Evolutionary conservation across 2,797 vertebrate species (phyloP).

Genomic region (Pangasius mekongensis): DNA sequence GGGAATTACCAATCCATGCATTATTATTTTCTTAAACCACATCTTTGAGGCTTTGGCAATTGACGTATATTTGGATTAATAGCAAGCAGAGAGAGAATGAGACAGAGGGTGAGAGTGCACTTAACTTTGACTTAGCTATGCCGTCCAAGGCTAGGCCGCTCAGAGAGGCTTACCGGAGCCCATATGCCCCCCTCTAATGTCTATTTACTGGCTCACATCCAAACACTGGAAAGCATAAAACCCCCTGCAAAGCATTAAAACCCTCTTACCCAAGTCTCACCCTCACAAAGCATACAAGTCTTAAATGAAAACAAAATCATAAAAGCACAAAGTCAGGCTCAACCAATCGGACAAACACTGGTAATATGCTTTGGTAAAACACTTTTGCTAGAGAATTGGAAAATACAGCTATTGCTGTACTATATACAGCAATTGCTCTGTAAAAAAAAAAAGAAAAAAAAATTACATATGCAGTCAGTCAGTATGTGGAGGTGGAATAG

Average conservation of each 20-base stretch:
- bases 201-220: slow-evolving; percentile 35
- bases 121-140: slow-evolving; percentile 48
- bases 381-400: not conserved
- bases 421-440: not conserved
- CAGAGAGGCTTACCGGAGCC: slow-evolving; percentile 46
- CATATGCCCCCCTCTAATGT: slow-evolving; percentile 35
- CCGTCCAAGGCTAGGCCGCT: slow-evolving; percentile 39
- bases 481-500: not conserved
- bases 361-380: not conserved
- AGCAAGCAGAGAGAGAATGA: slow-evolving; percentile 55
- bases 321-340: slow-evolving; percentile 3
- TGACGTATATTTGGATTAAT: slow-evolving; percentile 62
- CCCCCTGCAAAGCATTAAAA: slow-evolving; percentile 19
- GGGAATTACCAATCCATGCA: slow-evolving; percentile 19
- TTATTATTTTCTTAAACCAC: slow-evolving; percentile 57
- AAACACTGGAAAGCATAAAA: slow-evolving; percentile 34
- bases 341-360: not conserved
- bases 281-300: slow-evolving; percentile 1
- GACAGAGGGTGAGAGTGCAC: slow-evolving; percentile 34
- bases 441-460: not conserved
- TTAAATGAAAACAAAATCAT: slow-evolving; percentile 9
- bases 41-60: slow-evolving; percentile 60
- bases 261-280: not conserved
- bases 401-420: not conserved
- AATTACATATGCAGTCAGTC: not conserved